A percentile compares a stretch with the other conserved stretches of the same genome.
Evolutionary conservation across 2,888 invertebrate species (phyloP).

Genomic region (Polydrusus tereticollis): DNA sequence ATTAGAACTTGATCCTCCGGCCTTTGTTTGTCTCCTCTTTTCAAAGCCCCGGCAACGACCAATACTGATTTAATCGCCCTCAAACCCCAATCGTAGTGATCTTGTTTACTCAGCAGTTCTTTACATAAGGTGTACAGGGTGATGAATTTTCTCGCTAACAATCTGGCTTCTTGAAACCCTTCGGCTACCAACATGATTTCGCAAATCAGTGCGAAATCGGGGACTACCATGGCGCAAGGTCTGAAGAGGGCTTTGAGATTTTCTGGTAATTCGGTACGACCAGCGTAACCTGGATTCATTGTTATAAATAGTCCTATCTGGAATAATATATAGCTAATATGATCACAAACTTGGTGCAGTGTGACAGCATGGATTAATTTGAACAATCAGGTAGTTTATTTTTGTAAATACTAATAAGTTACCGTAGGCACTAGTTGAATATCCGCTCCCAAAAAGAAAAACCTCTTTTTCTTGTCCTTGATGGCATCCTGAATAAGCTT

Average conservation of each 20-base stretch:
- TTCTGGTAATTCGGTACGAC: slow-evolving; percentile 90
- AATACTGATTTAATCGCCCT: slow-evolving; percentile 95
- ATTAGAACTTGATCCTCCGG: slow-evolving; percentile 95
- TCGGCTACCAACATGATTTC: slow-evolving; percentile 98
- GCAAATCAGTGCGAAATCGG: slow-evolving; percentile 95
- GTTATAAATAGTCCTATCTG: slow-evolving; percentile 91
- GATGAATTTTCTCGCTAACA: slow-evolving; percentile 93
- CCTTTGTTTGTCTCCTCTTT: slow-evolving; percentile 80
- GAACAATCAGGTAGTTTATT: no score
- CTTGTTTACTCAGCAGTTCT: slow-evolving; percentile 92
- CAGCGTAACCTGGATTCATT: slow-evolving; percentile 97
- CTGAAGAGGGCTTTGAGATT: slow-evolving; percentile 81
- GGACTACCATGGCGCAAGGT: slow-evolving; percentile 98
- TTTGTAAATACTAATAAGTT: slow-evolving; percentile 40
- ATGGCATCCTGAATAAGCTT: slow-evolving; percentile 89
- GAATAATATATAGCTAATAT: slow-evolving; percentile 16
- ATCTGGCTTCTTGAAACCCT: slow-evolving; percentile 88
- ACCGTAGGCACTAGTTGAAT: slow-evolving; percentile 80
- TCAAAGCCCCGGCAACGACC: slow-evolving; percentile 93
- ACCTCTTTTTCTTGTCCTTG: slow-evolving; percentile 81
- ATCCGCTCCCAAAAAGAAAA: slow-evolving; percentile 88
- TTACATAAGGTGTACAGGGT: slow-evolving; percentile 91
- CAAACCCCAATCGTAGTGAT: slow-evolving; percentile 97
- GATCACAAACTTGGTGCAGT: no score
- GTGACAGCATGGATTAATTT: no score